Base-by-base conservation (phyloP, 2,113 vertebrate species). In the Sebastes fasciatus region DNA sequence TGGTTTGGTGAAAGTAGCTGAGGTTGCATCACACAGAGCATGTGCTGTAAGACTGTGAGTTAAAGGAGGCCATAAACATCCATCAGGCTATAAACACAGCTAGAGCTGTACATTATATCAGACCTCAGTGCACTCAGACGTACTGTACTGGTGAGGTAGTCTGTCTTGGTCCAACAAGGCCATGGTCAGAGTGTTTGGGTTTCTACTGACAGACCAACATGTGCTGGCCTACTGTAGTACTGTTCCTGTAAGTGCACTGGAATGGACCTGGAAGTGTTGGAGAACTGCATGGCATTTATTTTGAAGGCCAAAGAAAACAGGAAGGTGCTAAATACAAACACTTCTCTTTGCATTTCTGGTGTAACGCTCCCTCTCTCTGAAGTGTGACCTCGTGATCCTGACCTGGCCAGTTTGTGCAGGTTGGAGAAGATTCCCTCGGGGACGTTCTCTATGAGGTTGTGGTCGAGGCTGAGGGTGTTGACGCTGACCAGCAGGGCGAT, bases 401-500 rank as follows among this genome's bases (percentile, higher is more conserved):
- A 94, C 93, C 93, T 91, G 64, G 96, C 96, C 87, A 97, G 90
- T 63, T 96, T 96, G 91, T 96, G 96, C 77, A 96, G 92, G 88
- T 96, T 96, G 69, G 95, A 96, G 90, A 96, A 97, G 77, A 96
- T 96, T 5, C 96, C 96, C 78, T 96, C 95, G 0, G 96, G 96
- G 48, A 97, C 96, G 62, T 89, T 96, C 80, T 96, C 95, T 8
- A 97, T 96, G 34, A 97, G 94, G 90, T 97, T 97, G 79, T 97
- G 96, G 85, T 97, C 96, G 77, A 97, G 88, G 55, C 96, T 96
- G 51, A 97, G 90, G 11, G 95, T 95, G 93, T 97, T 96, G 70
- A 97, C 95, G 72, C 95, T 96, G 79, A 87, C 93, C 79, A 97
- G 90, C 83, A 94, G 80, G 21, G 88, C 87, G 3, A 97, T 87